Conservation (phyloP, 2,797 vertebrate genomes). For the Oophaga sylvatica region DNA sequence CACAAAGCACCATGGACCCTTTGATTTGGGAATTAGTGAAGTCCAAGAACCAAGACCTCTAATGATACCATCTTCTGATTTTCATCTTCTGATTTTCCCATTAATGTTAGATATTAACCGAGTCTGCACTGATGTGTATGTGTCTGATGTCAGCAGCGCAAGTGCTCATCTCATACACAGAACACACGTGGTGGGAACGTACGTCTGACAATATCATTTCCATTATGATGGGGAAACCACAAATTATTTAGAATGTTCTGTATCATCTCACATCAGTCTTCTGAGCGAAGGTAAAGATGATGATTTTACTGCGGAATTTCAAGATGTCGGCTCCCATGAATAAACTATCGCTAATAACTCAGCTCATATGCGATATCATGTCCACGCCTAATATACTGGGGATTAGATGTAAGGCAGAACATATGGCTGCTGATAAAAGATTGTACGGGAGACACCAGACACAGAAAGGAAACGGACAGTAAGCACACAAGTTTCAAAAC, state of each 20-base stretch:
- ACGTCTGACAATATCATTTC: conserved; percentile 21
- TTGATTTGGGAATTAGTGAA: neutral
- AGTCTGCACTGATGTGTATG: neutral
- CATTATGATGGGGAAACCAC: neutral
- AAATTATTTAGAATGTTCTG: neutral
- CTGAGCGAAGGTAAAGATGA: neutral
- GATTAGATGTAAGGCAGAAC: neutral
- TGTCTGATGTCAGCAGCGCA: neutral
- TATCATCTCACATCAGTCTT: neutral
- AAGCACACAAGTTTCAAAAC: neutral
- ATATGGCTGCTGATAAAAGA: conserved; percentile 4
- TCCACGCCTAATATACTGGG: conserved; percentile 11
- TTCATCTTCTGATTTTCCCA: neutral
- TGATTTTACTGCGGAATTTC: conserved; percentile 7
- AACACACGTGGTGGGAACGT: neutral
- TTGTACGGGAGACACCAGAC: neutral
- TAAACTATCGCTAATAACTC: neutral
- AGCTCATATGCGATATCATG: conserved; percentile 12
- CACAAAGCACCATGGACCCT: neutral
- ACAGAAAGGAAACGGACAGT: neutral
- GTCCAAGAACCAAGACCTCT: neutral
- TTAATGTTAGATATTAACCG: neutral
- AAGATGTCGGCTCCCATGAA: conserved; percentile 6
- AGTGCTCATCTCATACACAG: neutral
- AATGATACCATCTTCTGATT: too few species aligned